phyloP scores from a whole-genome alignment of 2,113 vertebrate genomes.

The Gila orcuttii region DNA sequence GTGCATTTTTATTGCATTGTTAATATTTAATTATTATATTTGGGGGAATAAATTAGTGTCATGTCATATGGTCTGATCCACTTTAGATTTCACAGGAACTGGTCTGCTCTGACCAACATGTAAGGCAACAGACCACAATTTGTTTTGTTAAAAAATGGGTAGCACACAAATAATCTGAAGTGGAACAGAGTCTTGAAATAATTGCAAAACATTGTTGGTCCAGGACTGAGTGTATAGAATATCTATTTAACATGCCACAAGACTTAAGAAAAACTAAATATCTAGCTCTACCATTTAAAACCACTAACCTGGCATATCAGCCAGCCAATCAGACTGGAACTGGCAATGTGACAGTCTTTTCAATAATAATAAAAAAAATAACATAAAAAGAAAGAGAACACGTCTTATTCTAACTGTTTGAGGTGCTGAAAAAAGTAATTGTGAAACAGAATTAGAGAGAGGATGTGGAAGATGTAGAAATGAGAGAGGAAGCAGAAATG shows the following conservation, averaged over 20 bases:
- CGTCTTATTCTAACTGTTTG: background rate
- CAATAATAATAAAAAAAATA: background rate
- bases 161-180: background rate
- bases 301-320: background rate
- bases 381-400: background rate
- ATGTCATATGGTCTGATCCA: background rate
- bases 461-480: constrained; percentile 26
- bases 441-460: constrained; percentile 12
- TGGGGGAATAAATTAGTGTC: no score
- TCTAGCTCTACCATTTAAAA: background rate
- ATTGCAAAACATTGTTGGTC: background rate
- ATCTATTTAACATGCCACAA: background rate
- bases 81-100: background rate
- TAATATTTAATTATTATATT: no score
- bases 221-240: background rate
- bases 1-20: background rate
- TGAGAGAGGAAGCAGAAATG: background rate
- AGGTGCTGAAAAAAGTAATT: background rate
- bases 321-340: constrained; percentile 1
- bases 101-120: background rate
- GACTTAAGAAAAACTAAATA: background rate
- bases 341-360: background rate
- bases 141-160: background rate
- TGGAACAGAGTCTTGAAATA: background rate
- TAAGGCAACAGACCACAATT: background rate